Base-by-base conservation (phyloP, 2,797 vertebrate genomes). In the Pogoniulus pusillus region DNA sequence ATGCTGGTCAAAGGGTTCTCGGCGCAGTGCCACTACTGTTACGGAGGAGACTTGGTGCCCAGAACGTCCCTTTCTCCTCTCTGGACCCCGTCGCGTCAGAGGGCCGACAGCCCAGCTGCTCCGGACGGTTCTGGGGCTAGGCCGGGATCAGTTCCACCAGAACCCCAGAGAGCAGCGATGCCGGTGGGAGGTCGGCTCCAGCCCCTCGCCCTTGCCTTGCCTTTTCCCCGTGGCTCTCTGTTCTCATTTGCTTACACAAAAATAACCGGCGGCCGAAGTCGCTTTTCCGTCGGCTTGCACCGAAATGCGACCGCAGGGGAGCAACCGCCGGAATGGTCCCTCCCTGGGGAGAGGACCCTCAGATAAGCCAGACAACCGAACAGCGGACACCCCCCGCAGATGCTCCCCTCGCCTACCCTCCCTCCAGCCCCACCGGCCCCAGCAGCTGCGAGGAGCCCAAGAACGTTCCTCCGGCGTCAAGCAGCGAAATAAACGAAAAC, bases 161-260 rank as follows among this genome's bases (percentile, higher is more conserved):
- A 27, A 47, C n/a, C 24, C 2, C 6, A 11, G 18, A 29, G 29
- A 23, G 5, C 34, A 13, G 14, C 20, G 35, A 20, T 27, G 60
- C n/a, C 8, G 27, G 26, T 39, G 20, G 13, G 26, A 45, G 70
- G 32, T 39, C 20, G 23, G 12, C 24, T 59, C 64, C 45, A 54
- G 51, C 70, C 74, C 54, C 35, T 72, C 39, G 45, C 41, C 51
- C 35, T 37, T 54, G 59, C 83, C 85, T 91, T 92, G 87, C 72
- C 49, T 80, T 84, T 82, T 83, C 66, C 41, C 88, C 82, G 43
- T 68, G 87, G 75, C 43, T 82, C 45, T 27, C 14, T 12, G 41
- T 22, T 81, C 70, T 87, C 64, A 68, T 91, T 94, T 91, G 80
- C 62, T 83, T 85, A 83, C 27, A 87, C 24, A 79, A 62, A 94